These are phyloP conservation scores for Crioceris asparagi DNA, from an alignment of 2,888 invertebrate species.

Conservation along the genomic window DNA sequence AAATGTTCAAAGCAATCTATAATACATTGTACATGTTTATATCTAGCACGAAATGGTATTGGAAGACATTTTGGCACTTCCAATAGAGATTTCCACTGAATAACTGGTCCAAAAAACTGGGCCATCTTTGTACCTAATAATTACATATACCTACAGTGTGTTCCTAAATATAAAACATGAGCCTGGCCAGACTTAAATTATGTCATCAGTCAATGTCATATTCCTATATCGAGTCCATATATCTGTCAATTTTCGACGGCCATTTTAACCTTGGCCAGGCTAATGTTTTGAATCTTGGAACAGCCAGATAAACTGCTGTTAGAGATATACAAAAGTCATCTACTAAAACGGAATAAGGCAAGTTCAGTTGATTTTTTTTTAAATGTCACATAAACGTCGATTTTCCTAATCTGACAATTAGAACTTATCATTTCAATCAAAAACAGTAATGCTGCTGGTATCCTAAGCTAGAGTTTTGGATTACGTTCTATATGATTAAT, in stretches of 20 bases:
- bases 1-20: constrained; percentile 9
- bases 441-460: not conserved
- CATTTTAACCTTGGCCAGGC: too few species aligned
- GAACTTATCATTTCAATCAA: not conserved
- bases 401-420: constrained; percentile 2
- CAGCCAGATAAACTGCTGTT: not conserved
- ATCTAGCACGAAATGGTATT: constrained; percentile 7
- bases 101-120: constrained; percentile 4
- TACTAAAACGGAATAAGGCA: constrained; percentile 1
- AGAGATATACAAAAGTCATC: constrained; percentile 1
- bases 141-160: too few species aligned
- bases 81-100: constrained; percentile 8
- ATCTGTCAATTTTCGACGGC: too few species aligned
- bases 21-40: constrained; percentile 5
- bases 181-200: too few species aligned
- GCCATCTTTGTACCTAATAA: constrained; percentile 5
- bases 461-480: constrained; percentile 2
- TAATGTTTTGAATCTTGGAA: too few species aligned
- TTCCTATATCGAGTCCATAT: too few species aligned
- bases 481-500: too few species aligned
- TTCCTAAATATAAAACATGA: too few species aligned
- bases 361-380: not conserved
- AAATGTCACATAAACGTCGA: constrained; percentile 2
- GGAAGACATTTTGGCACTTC: constrained; percentile 7
- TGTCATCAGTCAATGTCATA: too few species aligned